A percentile compares a stretch with the other conserved stretches of the same genome.
Evolutionary conservation across 1,140 invertebrate genomes (phyloP).

Genomic region (Phymorhynchus buccinoides): DNA sequence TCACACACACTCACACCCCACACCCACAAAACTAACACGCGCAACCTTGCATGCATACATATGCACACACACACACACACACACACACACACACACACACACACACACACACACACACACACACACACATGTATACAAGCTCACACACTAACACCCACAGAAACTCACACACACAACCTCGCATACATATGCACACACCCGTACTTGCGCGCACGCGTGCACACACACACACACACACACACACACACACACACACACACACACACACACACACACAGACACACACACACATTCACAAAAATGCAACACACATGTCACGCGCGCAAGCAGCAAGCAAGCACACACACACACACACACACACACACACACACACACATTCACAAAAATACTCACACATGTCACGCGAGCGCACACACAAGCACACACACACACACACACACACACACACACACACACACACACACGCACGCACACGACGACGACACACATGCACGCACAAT

Average conservation of each 20-base stretch:
- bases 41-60: neutral
- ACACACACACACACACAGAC: neutral
- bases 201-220: neutral
- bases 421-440: too few relatives aligned
- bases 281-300: too few relatives aligned
- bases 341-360: too few relatives aligned
- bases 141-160: neutral
- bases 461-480: too few relatives aligned
- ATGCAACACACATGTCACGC: too few relatives aligned
- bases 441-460: too few relatives aligned
- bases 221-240: neutral
- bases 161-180: neutral
- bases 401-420: too few relatives aligned
- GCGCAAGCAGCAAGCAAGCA: too few relatives aligned
- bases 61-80: conserved; percentile 13
- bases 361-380: too few relatives aligned
- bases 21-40: too few relatives aligned
- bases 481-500: too few relatives aligned
- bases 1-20: neutral
- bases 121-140: conserved; percentile 8
- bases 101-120: conserved; percentile 4
- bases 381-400: too few relatives aligned
- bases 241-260: neutral
- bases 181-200: neutral
- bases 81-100: conserved; percentile 11